These are phyloP conservation scores for Cyphomyrus discorhynchus DNA, from an alignment of 2,113 vertebrate genomes.

Conservation along the genomic window DNA sequence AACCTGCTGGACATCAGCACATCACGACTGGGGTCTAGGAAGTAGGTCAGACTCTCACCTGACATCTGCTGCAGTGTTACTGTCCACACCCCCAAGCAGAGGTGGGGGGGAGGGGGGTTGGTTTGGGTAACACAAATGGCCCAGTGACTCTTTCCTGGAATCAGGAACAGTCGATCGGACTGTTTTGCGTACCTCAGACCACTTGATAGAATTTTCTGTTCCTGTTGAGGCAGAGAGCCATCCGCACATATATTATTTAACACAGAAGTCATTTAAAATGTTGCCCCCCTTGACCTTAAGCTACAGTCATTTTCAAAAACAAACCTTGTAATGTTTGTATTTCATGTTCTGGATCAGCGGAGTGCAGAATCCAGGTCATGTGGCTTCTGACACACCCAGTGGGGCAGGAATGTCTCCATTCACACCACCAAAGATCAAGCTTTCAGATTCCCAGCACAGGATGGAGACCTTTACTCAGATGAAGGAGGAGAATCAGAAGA, in stretches of 20 bases:
- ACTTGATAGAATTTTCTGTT: not conserved
- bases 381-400: not conserved
- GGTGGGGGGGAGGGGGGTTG: not conserved
- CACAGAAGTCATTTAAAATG: not conserved
- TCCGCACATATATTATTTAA: not conserved
- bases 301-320: not conserved
- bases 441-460: not conserved
- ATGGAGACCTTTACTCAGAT: not conserved
- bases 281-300: not conserved
- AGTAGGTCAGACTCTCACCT: slow-evolving; percentile 71
- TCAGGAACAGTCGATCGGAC: not conserved
- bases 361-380: not conserved
- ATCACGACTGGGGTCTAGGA: slow-evolving; percentile 56
- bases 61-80: slow-evolving; percentile 59
- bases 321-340: not conserved
- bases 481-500: not conserved
- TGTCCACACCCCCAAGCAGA: not conserved
- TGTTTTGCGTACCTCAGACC: not conserved
- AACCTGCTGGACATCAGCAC: slow-evolving; percentile 62
- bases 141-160: not conserved
- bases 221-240: not conserved
- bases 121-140: not conserved
- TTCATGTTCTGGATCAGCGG: not conserved
- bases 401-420: not conserved
- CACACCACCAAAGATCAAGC: not conserved